Evolutionary conservation across 2,797 vertebrate species (phyloP).

Genomic region (Balearica regulorum): DNA sequence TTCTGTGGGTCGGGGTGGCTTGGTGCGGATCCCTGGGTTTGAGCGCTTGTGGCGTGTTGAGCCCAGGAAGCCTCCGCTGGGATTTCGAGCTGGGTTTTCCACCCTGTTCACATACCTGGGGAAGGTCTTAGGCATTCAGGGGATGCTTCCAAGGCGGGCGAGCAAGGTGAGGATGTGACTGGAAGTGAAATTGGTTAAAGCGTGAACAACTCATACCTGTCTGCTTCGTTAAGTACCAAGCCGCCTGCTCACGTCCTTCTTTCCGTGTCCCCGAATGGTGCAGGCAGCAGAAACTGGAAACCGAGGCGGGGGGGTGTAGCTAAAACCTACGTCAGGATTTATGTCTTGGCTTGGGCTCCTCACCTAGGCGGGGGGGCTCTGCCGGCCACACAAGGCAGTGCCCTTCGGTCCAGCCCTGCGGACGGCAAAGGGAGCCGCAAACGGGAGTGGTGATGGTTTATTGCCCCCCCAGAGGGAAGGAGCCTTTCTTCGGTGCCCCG

Average conservation of each 20-base stretch:
- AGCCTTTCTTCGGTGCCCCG: neutral
- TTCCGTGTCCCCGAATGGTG: neutral
- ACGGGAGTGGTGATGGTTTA: too few species aligned
- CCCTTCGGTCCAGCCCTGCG: fast-evolving
- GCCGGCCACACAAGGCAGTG: neutral
- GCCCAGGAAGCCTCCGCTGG: neutral
- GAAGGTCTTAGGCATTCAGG: neutral
- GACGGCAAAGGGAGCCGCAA: neutral
- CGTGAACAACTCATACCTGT: fast-evolving
- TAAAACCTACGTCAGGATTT: neutral
- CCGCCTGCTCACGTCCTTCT: neutral
- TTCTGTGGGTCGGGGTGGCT: neutral
- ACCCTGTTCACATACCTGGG: neutral
- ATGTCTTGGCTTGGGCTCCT: neutral
- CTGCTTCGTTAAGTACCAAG: neutral
- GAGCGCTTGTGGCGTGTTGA: neutral
- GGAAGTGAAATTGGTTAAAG: neutral
- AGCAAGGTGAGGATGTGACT: neutral
- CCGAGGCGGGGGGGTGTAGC: neutral
- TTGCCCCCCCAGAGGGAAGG: neutral
- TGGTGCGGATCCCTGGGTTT: neutral
- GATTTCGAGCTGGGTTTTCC: fast-evolving
- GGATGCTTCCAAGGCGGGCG: neutral
- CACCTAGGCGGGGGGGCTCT: neutral
- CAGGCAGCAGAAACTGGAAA: neutral